phyloP scores from a whole-genome alignment of 2,113 vertebrate species.

The Pipa parva region DNA sequence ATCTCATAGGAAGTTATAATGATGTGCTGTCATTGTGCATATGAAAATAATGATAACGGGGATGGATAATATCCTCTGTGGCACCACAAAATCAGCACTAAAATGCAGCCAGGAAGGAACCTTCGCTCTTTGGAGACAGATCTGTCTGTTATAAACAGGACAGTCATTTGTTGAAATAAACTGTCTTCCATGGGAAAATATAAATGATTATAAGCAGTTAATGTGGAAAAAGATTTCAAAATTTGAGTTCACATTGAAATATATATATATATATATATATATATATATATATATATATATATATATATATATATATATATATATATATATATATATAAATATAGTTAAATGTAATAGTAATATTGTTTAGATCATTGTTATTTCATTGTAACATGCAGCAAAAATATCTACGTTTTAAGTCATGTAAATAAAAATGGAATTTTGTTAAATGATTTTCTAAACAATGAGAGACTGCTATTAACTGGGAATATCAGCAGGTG shows the following conservation, averaged over 20 bases:
- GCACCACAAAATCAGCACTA: slow-evolving; percentile 33
- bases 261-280: too few relatives aligned
- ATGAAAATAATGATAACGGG: slow-evolving; percentile 29
- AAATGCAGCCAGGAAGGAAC: slow-evolving; percentile 2
- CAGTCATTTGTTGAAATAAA: slow-evolving; percentile 10
- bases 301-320: too few relatives aligned
- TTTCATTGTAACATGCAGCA: background rate
- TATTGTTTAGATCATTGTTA: background rate
- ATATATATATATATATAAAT: too few relatives aligned
- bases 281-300: too few relatives aligned
- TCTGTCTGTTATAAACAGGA: slow-evolving; percentile 1
- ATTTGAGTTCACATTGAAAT: too few relatives aligned
- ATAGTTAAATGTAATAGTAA: slow-evolving; percentile 4
- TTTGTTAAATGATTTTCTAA: too few relatives aligned
- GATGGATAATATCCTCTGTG: slow-evolving; percentile 38
- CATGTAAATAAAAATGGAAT: too few relatives aligned
- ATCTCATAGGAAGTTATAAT: slow-evolving; percentile 21
- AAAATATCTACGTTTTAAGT: too few relatives aligned
- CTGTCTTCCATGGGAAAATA: slow-evolving; percentile 1
- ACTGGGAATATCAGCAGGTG: too few relatives aligned
- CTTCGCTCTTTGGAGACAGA: slow-evolving; percentile 3
- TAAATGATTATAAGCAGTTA: background rate
- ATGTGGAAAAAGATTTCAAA: slow-evolving; percentile 1
- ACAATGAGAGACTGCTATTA: too few relatives aligned
- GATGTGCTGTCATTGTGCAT: slow-evolving; percentile 9